Evolutionary conservation across 1,140 invertebrate species (phyloP), one percentile per base, ranked within the genome.

Genomic region (Lucilia cuprina): DNA sequence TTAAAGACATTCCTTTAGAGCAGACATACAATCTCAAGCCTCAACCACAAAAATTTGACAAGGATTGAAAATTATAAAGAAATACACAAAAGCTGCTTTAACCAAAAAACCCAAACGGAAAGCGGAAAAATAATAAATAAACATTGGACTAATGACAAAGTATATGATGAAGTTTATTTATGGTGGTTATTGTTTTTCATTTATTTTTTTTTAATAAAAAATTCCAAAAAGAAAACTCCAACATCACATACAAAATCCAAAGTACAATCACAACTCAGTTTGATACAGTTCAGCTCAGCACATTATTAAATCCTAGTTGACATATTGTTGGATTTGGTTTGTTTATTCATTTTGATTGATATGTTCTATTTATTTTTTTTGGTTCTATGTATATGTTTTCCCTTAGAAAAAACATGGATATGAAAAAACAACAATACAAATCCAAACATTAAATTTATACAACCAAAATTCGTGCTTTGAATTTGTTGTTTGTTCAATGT

Each of bases 1-100:
- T 55, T 90, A 74, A 90, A 90, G 85, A 89, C 89, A 80, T 90
- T 90, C 82, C 84, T 90, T 35, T 90, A 74, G 78, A 75, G 7
- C 2, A 41, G 41, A 10, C 41, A n/a, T n/a, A n/a, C n/a, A n/a
- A n/a, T n/a, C 41, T 10, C 41, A 41, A 41, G 41, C 41, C 41
- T 10, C 41, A 41, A 10, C 41, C 10, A 41, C 5, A 7, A 5
- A 41, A 41, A 41, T 41, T 8, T 8, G 41, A 7, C 5, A 41
- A 8, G 5, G 41, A 41, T 41, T 41, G 25, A 75, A 34, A 25
- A 75, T 13, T 25, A 25, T 5, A 74, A 74, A 0, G 21, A 74
- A 74, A 30, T 2, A 83, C 17, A 2, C 30, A 35, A 17, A 41
- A 49, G 50, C 10, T 8, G 14, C 14, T 13, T 55, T 17, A 55